These are phyloP conservation scores for Percina caprodes DNA, from an alignment of 2,113 vertebrate genomes.

Conservation along the genomic window DNA sequence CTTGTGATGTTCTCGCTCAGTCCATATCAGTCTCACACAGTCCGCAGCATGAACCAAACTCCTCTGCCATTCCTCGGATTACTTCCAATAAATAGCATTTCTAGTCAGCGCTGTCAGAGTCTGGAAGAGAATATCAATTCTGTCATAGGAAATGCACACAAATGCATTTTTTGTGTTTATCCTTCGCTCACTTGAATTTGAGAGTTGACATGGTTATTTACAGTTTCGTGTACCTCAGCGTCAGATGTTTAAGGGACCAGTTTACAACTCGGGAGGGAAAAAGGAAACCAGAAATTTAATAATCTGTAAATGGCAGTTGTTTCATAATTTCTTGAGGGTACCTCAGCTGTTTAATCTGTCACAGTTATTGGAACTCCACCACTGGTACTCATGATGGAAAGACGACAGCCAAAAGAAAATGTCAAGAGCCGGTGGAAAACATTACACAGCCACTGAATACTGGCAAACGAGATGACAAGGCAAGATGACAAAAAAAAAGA, in stretches of 20 bases:
- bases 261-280: neutral
- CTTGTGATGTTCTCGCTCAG: slow-evolving; percentile 72
- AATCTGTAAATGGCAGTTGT: neutral
- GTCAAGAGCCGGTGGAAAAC: neutral
- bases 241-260: slow-evolving; percentile 11
- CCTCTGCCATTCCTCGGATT: slow-evolving; percentile 50
- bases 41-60: slow-evolving; percentile 60
- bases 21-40: slow-evolving; percentile 68
- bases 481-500: too few relatives aligned
- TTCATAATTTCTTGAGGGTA: neutral
- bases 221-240: slow-evolving; percentile 1
- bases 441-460: neutral
- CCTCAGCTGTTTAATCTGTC: neutral
- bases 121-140: slow-evolving; percentile 29
- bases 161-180: slow-evolving; percentile 24
- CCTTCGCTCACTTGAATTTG: neutral
- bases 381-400: neutral
- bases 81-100: slow-evolving; percentile 61
- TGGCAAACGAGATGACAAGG: too few relatives aligned
- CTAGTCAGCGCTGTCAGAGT: slow-evolving; percentile 27
- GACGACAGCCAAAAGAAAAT: neutral
- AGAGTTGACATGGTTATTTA: slow-evolving; percentile 9
- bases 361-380: neutral
- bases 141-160: slow-evolving; percentile 31
- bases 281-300: neutral